Evolutionary conservation across 2,888 invertebrate species (phyloP).

Genomic region (Machimus atricapillus): DNA sequence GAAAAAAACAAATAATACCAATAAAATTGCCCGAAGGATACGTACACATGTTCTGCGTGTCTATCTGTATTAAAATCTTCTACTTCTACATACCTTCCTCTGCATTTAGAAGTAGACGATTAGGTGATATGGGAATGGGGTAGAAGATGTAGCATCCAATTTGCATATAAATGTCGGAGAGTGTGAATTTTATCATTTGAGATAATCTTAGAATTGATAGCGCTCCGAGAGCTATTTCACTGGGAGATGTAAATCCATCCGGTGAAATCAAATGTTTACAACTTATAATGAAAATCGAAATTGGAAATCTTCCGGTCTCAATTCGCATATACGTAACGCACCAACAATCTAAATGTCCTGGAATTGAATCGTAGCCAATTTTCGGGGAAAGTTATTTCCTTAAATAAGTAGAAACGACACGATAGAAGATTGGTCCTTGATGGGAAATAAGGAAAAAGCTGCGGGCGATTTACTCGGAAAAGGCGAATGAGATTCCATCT

Average conservation of each 20-base stretch:
- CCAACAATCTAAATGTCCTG: slow-evolving; percentile 11
- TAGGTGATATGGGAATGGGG: background rate
- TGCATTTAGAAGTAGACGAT: background rate
- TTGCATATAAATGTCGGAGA: background rate
- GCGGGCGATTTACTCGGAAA: slow-evolving; percentile 12
- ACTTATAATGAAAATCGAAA: slow-evolving; percentile 1
- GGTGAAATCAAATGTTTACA: background rate
- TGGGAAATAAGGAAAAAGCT: background rate
- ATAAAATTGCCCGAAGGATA: background rate
- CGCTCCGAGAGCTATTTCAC: background rate
- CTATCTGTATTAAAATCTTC: background rate
- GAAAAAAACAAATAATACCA: background rate
- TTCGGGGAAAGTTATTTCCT: slow-evolving; percentile 4
- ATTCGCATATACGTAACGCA: background rate
- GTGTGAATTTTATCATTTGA: background rate
- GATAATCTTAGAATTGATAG: background rate
- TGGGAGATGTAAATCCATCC: background rate
- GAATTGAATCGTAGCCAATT: slow-evolving; percentile 23
- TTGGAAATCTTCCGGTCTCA: background rate
- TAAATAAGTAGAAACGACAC: background rate
- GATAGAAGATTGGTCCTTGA: background rate
- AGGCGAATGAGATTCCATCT: slow-evolving; percentile 14
- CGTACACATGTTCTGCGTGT: background rate
- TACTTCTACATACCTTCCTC: background rate
- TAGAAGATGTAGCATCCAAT: background rate